Conservation (phyloP, 2,797 vertebrate genomes). For the Cryptoprocta ferox region DNA sequence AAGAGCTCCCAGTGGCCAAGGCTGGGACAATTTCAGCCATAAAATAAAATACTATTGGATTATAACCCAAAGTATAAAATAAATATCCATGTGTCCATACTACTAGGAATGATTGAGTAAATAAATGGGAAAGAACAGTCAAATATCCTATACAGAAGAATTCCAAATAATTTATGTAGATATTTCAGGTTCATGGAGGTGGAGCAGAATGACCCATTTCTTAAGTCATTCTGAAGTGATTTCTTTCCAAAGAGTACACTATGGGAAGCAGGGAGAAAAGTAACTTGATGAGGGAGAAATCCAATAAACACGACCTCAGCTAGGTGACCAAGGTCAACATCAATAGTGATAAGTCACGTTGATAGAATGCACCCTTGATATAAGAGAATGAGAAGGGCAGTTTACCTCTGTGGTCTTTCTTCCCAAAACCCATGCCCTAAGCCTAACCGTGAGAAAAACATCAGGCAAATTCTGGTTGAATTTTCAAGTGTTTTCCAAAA, state of each 20-base stretch:
- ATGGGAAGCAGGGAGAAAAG: neutral
- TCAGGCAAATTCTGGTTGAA: neutral
- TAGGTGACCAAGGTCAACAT: neutral
- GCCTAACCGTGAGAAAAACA: neutral
- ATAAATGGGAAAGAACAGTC: neutral
- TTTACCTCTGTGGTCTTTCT: neutral
- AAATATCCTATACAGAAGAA: neutral
- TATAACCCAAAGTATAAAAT: neutral
- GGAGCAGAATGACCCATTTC: neutral
- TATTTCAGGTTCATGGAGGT: neutral
- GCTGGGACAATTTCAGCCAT: neutral
- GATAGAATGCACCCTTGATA: neutral
- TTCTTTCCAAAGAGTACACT: neutral
- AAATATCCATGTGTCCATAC: neutral
- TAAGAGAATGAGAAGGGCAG: neutral
- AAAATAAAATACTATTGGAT: neutral
- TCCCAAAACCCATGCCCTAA: neutral
- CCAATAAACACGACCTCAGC: no score
- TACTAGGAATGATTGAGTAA: neutral
- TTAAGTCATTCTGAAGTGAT: neutral
- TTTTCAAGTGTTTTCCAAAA: neutral
- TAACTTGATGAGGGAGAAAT: neutral
- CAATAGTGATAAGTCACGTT: neutral
- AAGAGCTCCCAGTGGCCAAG: neutral
- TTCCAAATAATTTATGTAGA: neutral